Conservation (phyloP, 2,797 vertebrate species). For the Cacajao melanocephalus region DNA sequence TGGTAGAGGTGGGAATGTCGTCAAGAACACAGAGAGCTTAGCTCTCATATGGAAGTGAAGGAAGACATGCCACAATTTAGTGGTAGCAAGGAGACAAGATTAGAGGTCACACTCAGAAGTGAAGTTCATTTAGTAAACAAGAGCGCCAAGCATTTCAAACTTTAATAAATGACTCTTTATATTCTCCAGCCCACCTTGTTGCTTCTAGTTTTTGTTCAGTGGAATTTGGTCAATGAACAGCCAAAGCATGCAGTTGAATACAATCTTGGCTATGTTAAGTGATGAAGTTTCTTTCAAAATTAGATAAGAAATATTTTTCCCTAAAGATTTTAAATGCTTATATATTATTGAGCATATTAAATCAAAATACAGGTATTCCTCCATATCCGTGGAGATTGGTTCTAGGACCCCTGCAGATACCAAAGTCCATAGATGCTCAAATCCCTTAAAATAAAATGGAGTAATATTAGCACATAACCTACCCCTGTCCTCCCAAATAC, state of each 20-base stretch:
- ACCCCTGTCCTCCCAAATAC: not conserved
- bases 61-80: not conserved
- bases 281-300: not conserved
- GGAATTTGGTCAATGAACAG: conserved; percentile 27
- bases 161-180: not conserved
- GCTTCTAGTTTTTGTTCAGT: not conserved
- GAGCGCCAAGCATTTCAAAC: not conserved
- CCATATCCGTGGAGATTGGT: not conserved
- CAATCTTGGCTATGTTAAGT: conserved; percentile 14
- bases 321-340: conserved; percentile 3
- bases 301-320: not conserved
- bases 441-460: not conserved
- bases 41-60: not conserved
- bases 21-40: conserved; percentile 4
- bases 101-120: not conserved
- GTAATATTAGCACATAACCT: not conserved
- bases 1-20: not conserved
- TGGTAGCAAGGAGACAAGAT: not conserved
- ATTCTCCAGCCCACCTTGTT: not conserved
- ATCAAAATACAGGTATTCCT: not conserved
- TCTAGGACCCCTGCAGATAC: not conserved
- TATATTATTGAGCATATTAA: not conserved
- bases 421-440: not conserved
- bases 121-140: conserved; percentile 18
- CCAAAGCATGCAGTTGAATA: not conserved